Conservation (phyloP, 92 coral and sea anemone genomes). For the Palythoa caribaeorum region DNA sequence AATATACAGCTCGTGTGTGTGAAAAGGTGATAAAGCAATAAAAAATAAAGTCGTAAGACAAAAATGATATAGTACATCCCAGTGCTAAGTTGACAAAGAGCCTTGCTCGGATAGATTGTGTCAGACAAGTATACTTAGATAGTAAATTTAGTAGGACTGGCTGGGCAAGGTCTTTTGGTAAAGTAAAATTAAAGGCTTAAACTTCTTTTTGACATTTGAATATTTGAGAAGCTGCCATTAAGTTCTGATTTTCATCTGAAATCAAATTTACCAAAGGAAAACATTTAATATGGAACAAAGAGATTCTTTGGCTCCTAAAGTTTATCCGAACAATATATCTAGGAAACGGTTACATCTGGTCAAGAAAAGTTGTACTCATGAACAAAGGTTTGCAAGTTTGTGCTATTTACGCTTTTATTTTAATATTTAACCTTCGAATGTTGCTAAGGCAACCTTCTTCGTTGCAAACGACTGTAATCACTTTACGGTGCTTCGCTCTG, state of each 20-base stretch:
- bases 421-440: neutral
- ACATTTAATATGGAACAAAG: neutral
- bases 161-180: no score
- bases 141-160: no score
- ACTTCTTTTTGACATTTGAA: neutral
- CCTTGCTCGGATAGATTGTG: no score
- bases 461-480: neutral
- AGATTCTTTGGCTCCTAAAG: neutral
- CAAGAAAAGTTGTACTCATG: neutral
- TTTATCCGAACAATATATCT: neutral
- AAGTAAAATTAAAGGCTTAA: neutral
- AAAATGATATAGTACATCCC: no score
- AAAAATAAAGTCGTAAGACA: no score
- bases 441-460: constrained; percentile 8
- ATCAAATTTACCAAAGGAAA: neutral
- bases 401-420: no score
- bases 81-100: no score
- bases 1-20: no score
- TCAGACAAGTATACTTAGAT: no score
- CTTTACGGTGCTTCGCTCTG: neutral
- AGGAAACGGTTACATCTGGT: neutral
- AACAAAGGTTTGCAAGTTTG: no score
- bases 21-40: no score
- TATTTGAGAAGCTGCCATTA: neutral
- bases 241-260: neutral